Evolutionary conservation across 2,113 vertebrate species (phyloP), one percentile per base, ranked within the genome.

Genomic region (Hyperoodon ampullatus): DNA sequence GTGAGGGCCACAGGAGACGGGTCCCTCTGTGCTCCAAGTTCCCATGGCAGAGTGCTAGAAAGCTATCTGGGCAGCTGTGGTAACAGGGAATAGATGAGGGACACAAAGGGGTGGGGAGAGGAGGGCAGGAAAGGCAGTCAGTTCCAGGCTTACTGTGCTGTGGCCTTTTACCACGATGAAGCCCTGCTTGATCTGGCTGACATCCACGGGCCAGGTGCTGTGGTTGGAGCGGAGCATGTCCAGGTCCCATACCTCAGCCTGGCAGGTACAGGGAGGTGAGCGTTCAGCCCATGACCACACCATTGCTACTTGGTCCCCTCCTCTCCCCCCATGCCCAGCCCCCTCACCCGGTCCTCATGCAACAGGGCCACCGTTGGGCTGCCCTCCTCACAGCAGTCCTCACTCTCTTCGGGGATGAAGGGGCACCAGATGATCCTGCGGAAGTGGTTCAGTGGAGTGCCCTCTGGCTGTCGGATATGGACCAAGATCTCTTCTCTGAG

Each of bases 221-320:
- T 99, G 98, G 98, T 97, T 99, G 0, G 99, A 97, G 94, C 99
- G 98, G 77, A 99, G 98, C n/a, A 99, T 99, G 55, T 99, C 99
- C 96, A 99, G 98, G 97, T 99, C 99, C 99, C 99, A 99, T 18
- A 99, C 99, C 93, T 99, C 99, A 88, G 99, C 99, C 99, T 99
- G 96, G 90, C 96, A 12, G 93, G 83, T 15, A 75, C 72, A 93
- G 47, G 21, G 58, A 71, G 30, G 19, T 81, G 23, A 85, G 19
- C 3, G 8, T 28, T 90, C 26, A 93, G 39, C 23, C 26, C 7
- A 70, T 53, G 18, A 16, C 39, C 18, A 60, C 6, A 18, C 4
- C 55, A n/a, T 5, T 83, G 42, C 39, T 58, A 26, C 47, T 92
- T 74, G 65, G 28, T 23, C 2, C 9, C 19, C 28, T 42, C 19